phyloP scores from a whole-genome alignment of 2,888 invertebrate species.

The Chorisops tibialis region DNA sequence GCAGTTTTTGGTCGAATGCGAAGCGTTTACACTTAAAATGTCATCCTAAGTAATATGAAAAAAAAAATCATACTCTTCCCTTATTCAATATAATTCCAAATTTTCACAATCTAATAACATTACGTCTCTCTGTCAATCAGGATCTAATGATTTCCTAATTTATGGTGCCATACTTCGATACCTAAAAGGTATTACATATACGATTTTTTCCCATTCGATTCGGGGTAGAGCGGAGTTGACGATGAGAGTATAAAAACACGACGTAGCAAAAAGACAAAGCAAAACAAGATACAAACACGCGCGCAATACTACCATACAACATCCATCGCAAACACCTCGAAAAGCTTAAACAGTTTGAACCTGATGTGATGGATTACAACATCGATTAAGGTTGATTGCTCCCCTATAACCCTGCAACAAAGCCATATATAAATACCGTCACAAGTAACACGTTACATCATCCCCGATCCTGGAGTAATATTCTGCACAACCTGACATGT shows the following conservation, averaged over 20 bases:
- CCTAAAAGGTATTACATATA: neutral
- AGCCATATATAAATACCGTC: neutral
- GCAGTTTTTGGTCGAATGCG: no score
- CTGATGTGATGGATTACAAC: constrained; percentile 36
- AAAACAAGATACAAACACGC: constrained; percentile 5
- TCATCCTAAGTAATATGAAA: no score
- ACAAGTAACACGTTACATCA: no score
- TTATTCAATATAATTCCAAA: no score
- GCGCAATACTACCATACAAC: neutral
- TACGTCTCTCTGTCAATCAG: neutral
- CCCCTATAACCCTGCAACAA: constrained; percentile 12
- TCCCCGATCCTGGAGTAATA: no score
- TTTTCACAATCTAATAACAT: no score
- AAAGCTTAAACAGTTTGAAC: constrained; percentile 27
- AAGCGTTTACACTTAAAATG: no score
- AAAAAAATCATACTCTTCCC: no score
- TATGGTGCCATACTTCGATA: constrained; percentile 5
- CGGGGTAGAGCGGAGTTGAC: neutral
- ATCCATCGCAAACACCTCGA: constrained; percentile 20
- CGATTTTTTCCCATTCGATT: neutral
- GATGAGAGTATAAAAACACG: neutral
- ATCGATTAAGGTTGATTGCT: constrained; percentile 37
- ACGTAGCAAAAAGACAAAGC: neutral
- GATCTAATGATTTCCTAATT: constrained; percentile 10
- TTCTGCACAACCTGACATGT: no score